Evolutionary conservation across 2,113 vertebrate genomes (phyloP).

Genomic region (Labrus mixtus): DNA sequence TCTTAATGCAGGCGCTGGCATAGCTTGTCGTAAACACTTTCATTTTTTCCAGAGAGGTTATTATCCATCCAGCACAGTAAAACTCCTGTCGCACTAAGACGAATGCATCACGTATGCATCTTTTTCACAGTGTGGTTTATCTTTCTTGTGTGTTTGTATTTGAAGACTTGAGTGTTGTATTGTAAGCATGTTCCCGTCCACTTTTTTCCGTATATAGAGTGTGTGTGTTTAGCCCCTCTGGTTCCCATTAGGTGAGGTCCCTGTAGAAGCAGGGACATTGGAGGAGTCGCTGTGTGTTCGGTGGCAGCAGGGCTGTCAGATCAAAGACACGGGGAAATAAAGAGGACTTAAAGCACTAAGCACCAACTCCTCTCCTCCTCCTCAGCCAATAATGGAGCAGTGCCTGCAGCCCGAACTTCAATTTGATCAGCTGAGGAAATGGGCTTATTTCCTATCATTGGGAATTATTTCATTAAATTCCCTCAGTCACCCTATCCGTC

Average conservation of each 20-base stretch:
- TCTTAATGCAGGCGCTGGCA: constrained; percentile 57
- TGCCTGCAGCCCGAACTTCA: constrained; percentile 66
- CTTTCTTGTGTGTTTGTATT: constrained; percentile 2
- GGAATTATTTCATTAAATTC: constrained; percentile 75
- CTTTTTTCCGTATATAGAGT: constrained; percentile 2
- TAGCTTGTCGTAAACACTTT: constrained; percentile 60
- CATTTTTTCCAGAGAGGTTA: constrained; percentile 33
- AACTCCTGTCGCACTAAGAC: constrained; percentile 27
- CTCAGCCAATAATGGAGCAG: constrained; percentile 68
- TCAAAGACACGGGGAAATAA: constrained; percentile 68
- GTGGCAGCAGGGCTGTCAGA: constrained; percentile 65
- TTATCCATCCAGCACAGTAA: constrained; percentile 42
- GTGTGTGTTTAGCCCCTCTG: constrained; percentile 43
- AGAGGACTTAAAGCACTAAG: constrained; percentile 69
- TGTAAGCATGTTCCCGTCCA: constrained; percentile 6
- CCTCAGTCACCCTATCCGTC: constrained; percentile 26
- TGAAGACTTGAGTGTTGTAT: constrained; percentile 12
- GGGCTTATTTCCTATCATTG: constrained; percentile 60
- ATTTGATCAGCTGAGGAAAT: constrained; percentile 77
- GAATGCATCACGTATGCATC: constrained; percentile 29
- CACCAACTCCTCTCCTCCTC: constrained; percentile 53
- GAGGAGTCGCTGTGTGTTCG: constrained; percentile 58
- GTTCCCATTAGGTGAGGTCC: constrained; percentile 47
- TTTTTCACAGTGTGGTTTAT: neutral
- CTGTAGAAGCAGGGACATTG: constrained; percentile 43